Evolutionary conservation across 1,140 invertebrate genomes (phyloP).

Genomic region (Drosophila tristis): DNA sequence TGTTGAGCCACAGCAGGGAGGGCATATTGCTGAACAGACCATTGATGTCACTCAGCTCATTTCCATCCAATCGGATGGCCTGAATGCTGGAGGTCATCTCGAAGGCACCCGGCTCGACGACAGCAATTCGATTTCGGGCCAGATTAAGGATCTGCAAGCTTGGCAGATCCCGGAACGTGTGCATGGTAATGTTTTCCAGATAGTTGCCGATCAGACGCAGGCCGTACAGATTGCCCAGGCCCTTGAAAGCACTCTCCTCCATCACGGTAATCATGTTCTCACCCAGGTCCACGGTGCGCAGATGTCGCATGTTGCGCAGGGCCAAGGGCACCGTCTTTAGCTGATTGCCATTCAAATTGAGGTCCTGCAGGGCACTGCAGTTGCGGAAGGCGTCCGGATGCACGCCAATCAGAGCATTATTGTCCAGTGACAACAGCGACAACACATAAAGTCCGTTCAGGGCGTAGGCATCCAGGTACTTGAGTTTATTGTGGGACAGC

Average conservation of each 20-base stretch:
- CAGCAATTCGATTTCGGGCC: constrained; percentile 92
- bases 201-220: constrained; percentile 94
- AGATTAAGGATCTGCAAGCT: constrained; percentile 94
- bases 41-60: constrained; percentile 93
- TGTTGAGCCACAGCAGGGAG: constrained; percentile 94
- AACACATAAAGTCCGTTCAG: constrained; percentile 92
- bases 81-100: constrained; percentile 91
- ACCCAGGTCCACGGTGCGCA: constrained; percentile 93
- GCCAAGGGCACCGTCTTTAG: constrained; percentile 92
- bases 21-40: constrained; percentile 93
- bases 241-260: constrained; percentile 91
- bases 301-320: constrained; percentile 88
- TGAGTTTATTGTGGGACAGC: constrained; percentile 91
- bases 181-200: constrained; percentile 93
- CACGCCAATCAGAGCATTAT: constrained; percentile 90
- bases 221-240: constrained; percentile 91
- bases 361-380: constrained; percentile 92
- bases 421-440: constrained; percentile 91
- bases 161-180: constrained; percentile 91
- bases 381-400: constrained; percentile 93
- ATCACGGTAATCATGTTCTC: constrained; percentile 92
- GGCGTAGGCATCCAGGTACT: constrained; percentile 90
- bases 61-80: constrained; percentile 94
- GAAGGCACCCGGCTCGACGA: constrained; percentile 93
- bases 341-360: constrained; percentile 93